phyloP scores from a whole-genome alignment of 2,113 vertebrate genomes.

The Centrocercus urophasianus region DNA sequence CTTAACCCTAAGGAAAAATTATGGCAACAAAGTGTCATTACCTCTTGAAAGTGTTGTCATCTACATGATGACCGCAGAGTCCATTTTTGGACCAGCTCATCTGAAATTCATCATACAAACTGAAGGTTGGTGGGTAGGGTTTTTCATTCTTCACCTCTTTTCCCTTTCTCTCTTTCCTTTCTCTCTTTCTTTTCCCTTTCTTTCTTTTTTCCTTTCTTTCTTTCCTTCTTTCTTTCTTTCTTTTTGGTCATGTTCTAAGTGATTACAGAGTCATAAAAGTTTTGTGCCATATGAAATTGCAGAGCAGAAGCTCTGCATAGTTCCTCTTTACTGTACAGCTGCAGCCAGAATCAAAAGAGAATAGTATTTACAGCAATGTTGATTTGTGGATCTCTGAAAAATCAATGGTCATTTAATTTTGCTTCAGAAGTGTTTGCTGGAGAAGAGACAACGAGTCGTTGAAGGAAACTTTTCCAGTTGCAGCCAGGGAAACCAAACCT shows the following conservation, averaged over 20 bases:
- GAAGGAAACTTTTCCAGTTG: background rate
- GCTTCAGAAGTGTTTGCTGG: background rate
- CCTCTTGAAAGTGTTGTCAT: conserved; percentile 12
- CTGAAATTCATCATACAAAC: conserved; percentile 53
- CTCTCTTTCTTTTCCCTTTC: background rate
- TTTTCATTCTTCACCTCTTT: background rate
- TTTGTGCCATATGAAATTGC: background rate
- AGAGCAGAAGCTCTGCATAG: background rate
- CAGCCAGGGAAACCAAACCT: background rate
- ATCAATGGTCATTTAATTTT: background rate
- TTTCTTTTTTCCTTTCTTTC: background rate
- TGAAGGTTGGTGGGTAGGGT: background rate
- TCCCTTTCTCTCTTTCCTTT: background rate
- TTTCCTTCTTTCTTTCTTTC: background rate
- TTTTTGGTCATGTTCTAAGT: conserved; percentile 26
- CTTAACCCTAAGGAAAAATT: conserved; percentile 54
- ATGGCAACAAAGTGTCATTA: background rate
- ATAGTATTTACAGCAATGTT: background rate
- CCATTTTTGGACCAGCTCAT: conserved; percentile 9
- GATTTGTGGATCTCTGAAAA: conserved; percentile 22
- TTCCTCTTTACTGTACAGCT: background rate
- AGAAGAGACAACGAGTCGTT: background rate
- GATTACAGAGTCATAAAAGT: conserved; percentile 3
- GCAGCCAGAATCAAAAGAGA: background rate
- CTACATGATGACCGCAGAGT: conserved; percentile 10